Evolutionary conservation across 2,113 vertebrate species (phyloP).

Genomic region (Semnopithecus entellus): DNA sequence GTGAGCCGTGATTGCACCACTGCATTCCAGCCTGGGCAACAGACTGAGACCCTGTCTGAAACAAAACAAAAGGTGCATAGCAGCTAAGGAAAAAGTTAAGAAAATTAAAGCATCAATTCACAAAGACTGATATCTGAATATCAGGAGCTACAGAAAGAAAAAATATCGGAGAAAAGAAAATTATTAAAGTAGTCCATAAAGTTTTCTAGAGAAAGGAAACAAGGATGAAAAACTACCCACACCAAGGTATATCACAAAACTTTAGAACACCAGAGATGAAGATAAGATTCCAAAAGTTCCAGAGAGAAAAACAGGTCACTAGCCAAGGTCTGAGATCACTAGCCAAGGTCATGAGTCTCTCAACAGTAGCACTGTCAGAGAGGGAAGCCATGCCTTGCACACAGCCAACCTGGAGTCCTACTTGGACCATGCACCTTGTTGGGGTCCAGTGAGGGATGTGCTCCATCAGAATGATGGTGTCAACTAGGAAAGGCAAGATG

Average conservation of each 20-base stretch:
- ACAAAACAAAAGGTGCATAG: background rate
- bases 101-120: background rate
- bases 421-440: rapidly evolving
- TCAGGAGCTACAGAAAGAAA: background rate
- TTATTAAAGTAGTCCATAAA: background rate
- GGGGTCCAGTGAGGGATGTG: too few species aligned
- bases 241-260: background rate
- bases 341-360: background rate
- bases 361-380: too few species aligned
- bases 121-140: background rate
- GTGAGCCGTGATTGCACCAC: too few species aligned
- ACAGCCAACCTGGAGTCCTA: background rate
- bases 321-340: background rate
- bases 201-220: background rate
- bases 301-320: background rate
- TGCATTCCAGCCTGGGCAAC: background rate
- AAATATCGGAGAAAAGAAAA: background rate
- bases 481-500: too few species aligned
- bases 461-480: background rate
- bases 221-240: background rate
- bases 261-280: background rate
- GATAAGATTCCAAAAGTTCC: background rate
- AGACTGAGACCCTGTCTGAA: background rate
- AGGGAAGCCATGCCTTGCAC: background rate
- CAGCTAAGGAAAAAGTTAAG: background rate